Evolutionary conservation across 2,888 invertebrate genomes (phyloP).

Genomic region (Bembecia ichneumoniformis): DNA sequence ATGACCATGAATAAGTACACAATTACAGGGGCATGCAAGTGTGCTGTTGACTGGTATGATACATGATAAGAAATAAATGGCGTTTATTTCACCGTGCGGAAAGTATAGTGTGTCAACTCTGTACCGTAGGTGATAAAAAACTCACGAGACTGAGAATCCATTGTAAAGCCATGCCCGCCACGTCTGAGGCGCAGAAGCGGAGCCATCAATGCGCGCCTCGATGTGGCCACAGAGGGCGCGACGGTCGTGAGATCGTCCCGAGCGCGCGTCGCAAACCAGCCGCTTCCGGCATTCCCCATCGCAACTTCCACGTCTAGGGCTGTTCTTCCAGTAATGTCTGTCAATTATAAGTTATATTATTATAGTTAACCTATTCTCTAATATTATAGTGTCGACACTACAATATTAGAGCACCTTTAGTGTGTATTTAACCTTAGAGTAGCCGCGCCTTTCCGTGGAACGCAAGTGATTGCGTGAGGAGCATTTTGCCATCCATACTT

Average conservation of each 20-base stretch:
- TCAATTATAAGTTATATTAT: conserved; percentile 7
- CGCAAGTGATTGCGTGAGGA: too few species aligned
- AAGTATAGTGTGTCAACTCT: too few species aligned
- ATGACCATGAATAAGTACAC: too few species aligned
- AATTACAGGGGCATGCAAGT: too few species aligned
- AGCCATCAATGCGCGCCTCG: conserved; percentile 86
- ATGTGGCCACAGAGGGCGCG: conserved; percentile 86
- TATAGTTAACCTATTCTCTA: neutral
- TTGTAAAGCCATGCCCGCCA: conserved; percentile 93
- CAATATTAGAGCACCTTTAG: too few species aligned
- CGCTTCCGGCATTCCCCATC: conserved; percentile 89
- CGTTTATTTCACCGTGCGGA: too few species aligned
- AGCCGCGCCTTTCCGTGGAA: too few species aligned
- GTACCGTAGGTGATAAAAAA: conserved; percentile 23
- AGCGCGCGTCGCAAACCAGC: conserved; percentile 87
- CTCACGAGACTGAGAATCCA: conserved; percentile 90
- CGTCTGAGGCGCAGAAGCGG: conserved; percentile 76
- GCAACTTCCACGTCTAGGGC: conserved; percentile 85
- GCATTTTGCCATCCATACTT: too few species aligned
- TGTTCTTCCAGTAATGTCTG: conserved; percentile 92
- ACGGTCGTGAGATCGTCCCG: conserved; percentile 89
- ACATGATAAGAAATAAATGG: too few species aligned
- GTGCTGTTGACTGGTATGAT: too few species aligned
- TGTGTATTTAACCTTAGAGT: too few species aligned
- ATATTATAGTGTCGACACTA: too few species aligned